A percentile compares a stretch with the other conserved stretches of the same genome.
These are phyloP conservation scores for Phenganax stokvisi DNA, from an alignment of 92 coral and sea anemone genomes.

Conservation along the genomic window DNA sequence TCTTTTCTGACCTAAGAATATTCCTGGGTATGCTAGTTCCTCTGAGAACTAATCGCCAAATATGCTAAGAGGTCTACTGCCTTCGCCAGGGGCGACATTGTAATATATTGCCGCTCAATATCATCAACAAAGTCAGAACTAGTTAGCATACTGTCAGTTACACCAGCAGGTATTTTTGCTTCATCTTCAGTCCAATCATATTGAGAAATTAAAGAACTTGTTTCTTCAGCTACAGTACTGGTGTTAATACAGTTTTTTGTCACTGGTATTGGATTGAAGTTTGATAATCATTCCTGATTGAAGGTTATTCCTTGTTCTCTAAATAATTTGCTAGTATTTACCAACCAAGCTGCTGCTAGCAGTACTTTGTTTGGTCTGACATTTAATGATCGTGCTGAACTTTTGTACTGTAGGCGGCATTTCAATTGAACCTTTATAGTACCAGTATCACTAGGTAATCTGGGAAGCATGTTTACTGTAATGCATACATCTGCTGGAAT, in stretches of 20 bases:
- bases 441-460: slow-evolving; percentile 37
- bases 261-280: background rate
- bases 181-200: slow-evolving; percentile 13
- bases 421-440: slow-evolving; percentile 50
- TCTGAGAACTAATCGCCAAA: too few species aligned
- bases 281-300: slow-evolving; percentile 22
- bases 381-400: slow-evolving; percentile 47
- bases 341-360: slow-evolving; percentile 44
- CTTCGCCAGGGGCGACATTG: slow-evolving; percentile 55
- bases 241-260: background rate
- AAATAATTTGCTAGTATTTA: slow-evolving; percentile 34
- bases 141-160: too few species aligned
- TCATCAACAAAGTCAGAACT: slow-evolving; percentile 50
- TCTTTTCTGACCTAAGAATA: slow-evolving; percentile 13
- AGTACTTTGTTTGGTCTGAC: slow-evolving; percentile 44
- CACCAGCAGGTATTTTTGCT: slow-evolving; percentile 18
- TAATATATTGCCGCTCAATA: background rate
- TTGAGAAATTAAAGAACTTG: background rate
- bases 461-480: slow-evolving; percentile 39
- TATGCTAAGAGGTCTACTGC: slow-evolving; percentile 40
- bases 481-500: slow-evolving; percentile 43
- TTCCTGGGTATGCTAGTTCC: too few species aligned
- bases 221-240: background rate
- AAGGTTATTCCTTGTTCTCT: slow-evolving; percentile 39
- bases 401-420: slow-evolving; percentile 40